Evolutionary conservation across 2,113 vertebrate species (phyloP).

Genomic region (Chamaetylas fuelleborni): DNA sequence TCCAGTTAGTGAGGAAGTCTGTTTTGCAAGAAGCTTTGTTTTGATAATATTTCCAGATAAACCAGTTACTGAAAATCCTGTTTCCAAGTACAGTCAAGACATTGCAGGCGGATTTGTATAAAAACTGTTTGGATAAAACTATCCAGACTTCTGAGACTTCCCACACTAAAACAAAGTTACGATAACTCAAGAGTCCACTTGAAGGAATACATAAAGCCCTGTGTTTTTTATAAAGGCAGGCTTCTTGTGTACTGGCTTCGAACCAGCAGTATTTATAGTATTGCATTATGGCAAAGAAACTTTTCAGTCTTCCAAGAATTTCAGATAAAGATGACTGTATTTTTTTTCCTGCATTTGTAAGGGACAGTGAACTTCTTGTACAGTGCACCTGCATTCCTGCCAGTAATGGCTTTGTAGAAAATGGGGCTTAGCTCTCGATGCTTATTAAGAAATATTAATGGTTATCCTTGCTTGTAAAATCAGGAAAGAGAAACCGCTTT

Average conservation of each 20-base stretch:
- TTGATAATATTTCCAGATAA: slow-evolving; percentile 39
- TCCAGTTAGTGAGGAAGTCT: slow-evolving; percentile 18
- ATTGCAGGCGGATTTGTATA: neutral
- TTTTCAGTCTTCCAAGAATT: neutral
- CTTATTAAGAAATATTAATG: slow-evolving; percentile 31
- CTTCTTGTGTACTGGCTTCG: neutral
- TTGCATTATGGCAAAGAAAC: neutral
- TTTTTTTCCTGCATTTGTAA: neutral
- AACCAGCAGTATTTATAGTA: slow-evolving; percentile 20
- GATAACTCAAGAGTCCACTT: neutral
- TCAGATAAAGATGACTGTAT: neutral
- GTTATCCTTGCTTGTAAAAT: slow-evolving; percentile 30
- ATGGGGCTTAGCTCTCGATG: neutral
- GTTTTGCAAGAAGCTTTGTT: slow-evolving; percentile 17
- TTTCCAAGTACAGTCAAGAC: neutral
- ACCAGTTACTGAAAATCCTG: slow-evolving; percentile 30
- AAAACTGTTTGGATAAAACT: neutral
- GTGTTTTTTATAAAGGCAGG: neutral
- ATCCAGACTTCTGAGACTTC: neutral
- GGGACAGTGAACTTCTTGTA: neutral
- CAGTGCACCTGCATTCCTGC: slow-evolving; percentile 2
- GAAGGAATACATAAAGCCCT: neutral
- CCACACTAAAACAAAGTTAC: neutral
- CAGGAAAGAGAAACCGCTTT: neutral
- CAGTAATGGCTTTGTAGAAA: slow-evolving; percentile 20